Percentiles rank a stretch among this genome's conserved stretches.
phyloP scores from a whole-genome alignment of 37 sponge, comb jelly and placozoan genomes.

The Aplysina aerophoba region DNA sequence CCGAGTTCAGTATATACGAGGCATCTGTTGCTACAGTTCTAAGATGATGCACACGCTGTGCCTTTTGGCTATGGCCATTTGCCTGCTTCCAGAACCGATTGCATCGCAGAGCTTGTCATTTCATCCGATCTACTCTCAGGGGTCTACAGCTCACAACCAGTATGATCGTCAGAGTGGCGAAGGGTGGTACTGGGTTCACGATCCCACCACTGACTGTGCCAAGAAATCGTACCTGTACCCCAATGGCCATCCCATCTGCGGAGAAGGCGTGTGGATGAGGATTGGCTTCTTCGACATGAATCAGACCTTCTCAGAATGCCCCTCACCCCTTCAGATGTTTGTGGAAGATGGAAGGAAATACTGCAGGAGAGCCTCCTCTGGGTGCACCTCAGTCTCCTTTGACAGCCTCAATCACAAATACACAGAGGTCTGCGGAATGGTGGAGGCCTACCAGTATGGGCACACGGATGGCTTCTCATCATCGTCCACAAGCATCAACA shows the following conservation, averaged over 20 bases:
- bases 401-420: neutral
- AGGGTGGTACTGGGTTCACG: slow-evolving; percentile 16
- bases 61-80: no score
- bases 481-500: no score
- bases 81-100: no score
- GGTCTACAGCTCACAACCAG: no score
- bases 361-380: neutral
- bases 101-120: no score
- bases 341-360: neutral
- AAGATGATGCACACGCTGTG: no score
- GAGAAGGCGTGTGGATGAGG: slow-evolving; percentile 32
- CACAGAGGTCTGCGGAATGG: slow-evolving; percentile 10
- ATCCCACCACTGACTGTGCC: neutral
- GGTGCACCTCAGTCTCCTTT: slow-evolving; percentile 16
- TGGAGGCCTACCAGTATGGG: slow-evolving; percentile 24
- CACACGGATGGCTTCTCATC: neutral
- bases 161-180: neutral
- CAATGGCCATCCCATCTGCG: neutral
- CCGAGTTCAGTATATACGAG: no score
- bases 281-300: slow-evolving; percentile 2
- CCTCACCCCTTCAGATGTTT: neutral
- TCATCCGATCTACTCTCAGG: no score
- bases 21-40: no score
- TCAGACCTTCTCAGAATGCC: neutral
- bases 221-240: neutral